Evolutionary conservation across 2,888 invertebrate species (phyloP).

Genomic region (Temnothorax rugatulus): DNA sequence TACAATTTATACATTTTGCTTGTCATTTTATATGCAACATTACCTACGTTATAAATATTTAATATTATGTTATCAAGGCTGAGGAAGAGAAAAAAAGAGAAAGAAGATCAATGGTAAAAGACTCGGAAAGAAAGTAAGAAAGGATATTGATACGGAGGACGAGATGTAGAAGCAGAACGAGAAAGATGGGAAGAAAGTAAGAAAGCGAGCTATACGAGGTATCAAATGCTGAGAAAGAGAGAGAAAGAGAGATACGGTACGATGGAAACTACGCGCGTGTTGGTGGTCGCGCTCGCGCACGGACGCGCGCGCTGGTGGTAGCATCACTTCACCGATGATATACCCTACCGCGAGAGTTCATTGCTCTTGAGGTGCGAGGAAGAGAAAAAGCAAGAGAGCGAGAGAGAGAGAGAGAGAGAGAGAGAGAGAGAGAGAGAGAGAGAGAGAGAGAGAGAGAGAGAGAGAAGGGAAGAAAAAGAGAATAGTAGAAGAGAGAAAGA

Average conservation of each 20-base stretch:
- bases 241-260: slow-evolving; percentile 41
- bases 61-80: slow-evolving; percentile 8
- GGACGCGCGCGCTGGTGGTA: slow-evolving; percentile 74
- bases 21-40: slow-evolving; percentile 70
- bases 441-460: slow-evolving; percentile 58
- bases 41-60: slow-evolving; percentile 29
- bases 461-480: slow-evolving; percentile 16
- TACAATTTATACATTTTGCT: slow-evolving; percentile 52
- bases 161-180: slow-evolving; percentile 43
- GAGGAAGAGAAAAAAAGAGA: slow-evolving; percentile 5
- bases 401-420: slow-evolving; percentile 49
- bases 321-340: slow-evolving; percentile 84
- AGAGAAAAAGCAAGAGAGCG: slow-evolving; percentile 66
- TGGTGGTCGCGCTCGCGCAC: slow-evolving; percentile 46
- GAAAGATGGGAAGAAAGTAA: slow-evolving; percentile 28
- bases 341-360: slow-evolving; percentile 84
- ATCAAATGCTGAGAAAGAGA: slow-evolving; percentile 41
- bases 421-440: slow-evolving; percentile 66
- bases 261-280: slow-evolving; percentile 56
- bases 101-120: neutral
- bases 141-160: neutral
- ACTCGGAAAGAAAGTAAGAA: slow-evolving; percentile 28
- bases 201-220: slow-evolving; percentile 37
- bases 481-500: slow-evolving; percentile 65
- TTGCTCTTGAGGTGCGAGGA: slow-evolving; percentile 82